These are phyloP conservation scores for Chaetodon trifasciatus DNA, from an alignment of 2,797 vertebrate species.

Conservation along the genomic window DNA sequence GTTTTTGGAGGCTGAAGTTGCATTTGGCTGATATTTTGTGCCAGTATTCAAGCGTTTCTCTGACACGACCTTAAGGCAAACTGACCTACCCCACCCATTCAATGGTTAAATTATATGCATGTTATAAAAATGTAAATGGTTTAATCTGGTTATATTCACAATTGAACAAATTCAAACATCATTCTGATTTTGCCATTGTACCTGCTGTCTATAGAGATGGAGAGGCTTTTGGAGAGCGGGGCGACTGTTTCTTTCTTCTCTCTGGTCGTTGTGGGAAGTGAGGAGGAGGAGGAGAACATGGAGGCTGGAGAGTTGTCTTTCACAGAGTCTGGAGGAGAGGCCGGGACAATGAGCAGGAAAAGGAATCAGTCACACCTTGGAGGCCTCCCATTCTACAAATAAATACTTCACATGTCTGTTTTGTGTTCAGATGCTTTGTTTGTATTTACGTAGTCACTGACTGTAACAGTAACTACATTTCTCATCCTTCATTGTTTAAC, in stretches of 20 bases:
- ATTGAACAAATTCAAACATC: too few relatives aligned
- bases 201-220: conserved; percentile 89
- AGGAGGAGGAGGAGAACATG: conserved; percentile 77
- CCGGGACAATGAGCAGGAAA: conserved; percentile 14
- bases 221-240: conserved; percentile 86
- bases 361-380: conserved; percentile 33
- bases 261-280: conserved; percentile 76
- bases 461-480: conserved; percentile 23
- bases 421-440: conserved; percentile 36
- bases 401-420: conserved; percentile 34
- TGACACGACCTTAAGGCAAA: too few relatives aligned
- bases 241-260: conserved; percentile 85
- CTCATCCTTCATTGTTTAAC: conserved; percentile 32
- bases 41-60: background rate
- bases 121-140: too few relatives aligned
- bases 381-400: conserved; percentile 23
- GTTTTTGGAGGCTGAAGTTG: background rate
- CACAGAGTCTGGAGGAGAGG: conserved; percentile 79
- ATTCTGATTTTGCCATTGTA: conserved; percentile 19
- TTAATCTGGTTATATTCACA: too few relatives aligned
- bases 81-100: too few relatives aligned
- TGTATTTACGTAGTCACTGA: conserved; percentile 17
- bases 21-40: background rate
- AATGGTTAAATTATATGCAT: too few relatives aligned
- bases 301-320: conserved; percentile 81